A percentile compares a stretch with the other conserved stretches of the same genome.
These are phyloP conservation scores for Danio albolineatus DNA, from an alignment of 2,797 vertebrate genomes.

Conservation along the genomic window DNA sequence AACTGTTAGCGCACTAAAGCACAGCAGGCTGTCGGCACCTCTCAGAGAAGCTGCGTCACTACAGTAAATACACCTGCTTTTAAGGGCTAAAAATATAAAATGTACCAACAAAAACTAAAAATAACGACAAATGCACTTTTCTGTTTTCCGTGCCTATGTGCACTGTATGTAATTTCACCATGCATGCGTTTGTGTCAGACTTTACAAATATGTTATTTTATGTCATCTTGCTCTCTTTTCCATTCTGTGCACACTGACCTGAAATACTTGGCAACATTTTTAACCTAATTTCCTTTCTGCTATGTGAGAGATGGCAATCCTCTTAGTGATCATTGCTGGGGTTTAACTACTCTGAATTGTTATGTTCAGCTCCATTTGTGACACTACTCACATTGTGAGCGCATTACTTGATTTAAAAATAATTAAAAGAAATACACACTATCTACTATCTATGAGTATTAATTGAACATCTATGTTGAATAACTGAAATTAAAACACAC, in stretches of 20 bases:
- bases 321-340: conserved; percentile 35
- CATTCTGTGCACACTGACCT: conserved; percentile 13
- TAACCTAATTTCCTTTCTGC: conserved; percentile 55
- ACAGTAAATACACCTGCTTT: not conserved
- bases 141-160: not conserved
- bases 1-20: not conserved
- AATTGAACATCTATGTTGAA: too few relatives aligned
- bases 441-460: too few relatives aligned
- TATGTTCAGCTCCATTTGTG: not conserved
- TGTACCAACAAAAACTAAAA: not conserved
- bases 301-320: conserved; percentile 60
- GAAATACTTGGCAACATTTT: conserved; percentile 26
- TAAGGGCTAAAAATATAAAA: not conserved
- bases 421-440: too few relatives aligned
- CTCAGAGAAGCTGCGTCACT: too few relatives aligned
- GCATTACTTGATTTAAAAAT: too few relatives aligned
- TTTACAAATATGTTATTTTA: not conserved
- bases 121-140: too few relatives aligned
- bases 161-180: not conserved
- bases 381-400: too few relatives aligned
- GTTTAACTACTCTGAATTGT: conserved; percentile 3
- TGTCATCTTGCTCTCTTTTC: not conserved
- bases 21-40: not conserved
- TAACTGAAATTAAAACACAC: too few relatives aligned
- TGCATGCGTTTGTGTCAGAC: not conserved